A percentile compares a stretch with the other conserved stretches of the same genome.
phyloP scores from a whole-genome alignment of 1,140 invertebrate species.

The Oscheius sp. region DNA sequence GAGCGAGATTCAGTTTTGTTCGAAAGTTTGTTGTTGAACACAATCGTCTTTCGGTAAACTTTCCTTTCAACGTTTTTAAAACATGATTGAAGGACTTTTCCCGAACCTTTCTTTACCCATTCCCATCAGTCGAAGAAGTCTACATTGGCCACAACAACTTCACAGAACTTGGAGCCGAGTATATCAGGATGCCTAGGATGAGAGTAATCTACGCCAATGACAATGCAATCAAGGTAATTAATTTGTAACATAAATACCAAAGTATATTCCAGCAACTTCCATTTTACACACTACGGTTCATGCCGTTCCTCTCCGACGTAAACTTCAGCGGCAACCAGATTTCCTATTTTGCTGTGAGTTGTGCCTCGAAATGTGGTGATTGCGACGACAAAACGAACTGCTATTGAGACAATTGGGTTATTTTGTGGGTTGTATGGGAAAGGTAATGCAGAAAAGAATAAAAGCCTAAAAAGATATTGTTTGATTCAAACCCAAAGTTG shows the following conservation, averaged over 20 bases:
- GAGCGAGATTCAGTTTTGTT: neutral
- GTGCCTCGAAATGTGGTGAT: no score
- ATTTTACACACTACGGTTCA: neutral
- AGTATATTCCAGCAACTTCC: neutral
- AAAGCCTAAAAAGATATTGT: no score
- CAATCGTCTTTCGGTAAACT: neutral
- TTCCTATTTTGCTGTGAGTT: neutral
- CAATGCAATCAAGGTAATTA: neutral
- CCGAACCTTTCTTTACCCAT: neutral
- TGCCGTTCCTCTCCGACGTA: neutral
- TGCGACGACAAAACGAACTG: no score
- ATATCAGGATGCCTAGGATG: conserved; percentile 2
- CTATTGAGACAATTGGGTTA: no score
- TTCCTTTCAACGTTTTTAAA: neutral
- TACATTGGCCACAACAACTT: conserved; percentile 2
- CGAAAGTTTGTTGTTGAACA: neutral
- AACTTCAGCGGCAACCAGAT: conserved; percentile 1
- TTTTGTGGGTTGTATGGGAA: no score
- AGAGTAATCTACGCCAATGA: neutral
- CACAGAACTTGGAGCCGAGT: neutral
- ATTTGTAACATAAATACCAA: neutral
- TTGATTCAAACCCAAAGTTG: neutral
- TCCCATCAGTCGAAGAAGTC: neutral
- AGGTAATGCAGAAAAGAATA: no score
- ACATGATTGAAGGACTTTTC: neutral